phyloP scores from a whole-genome alignment of 2,888 invertebrate species.

The Cotesia congregata region DNA sequence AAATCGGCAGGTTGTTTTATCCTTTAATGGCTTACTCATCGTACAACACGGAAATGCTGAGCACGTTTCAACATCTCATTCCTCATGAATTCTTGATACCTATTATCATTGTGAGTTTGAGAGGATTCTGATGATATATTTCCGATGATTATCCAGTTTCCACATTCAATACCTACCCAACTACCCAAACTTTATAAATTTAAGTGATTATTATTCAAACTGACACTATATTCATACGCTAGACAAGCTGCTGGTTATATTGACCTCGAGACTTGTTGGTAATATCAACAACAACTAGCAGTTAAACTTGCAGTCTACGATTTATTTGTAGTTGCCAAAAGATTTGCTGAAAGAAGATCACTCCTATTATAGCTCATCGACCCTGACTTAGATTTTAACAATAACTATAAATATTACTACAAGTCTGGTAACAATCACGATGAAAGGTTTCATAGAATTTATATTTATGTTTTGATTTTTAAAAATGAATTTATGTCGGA shows the following conservation, averaged over 20 bases:
- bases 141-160: conserved; percentile 23
- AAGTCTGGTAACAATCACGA: no score
- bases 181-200: conserved; percentile 12
- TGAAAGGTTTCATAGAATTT: no score
- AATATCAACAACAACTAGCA: background rate
- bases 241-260: background rate
- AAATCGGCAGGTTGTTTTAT: conserved; percentile 24
- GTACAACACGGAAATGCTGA: conserved; percentile 38
- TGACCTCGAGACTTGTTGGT: conserved; percentile 12
- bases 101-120: conserved; percentile 33
- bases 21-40: conserved; percentile 29
- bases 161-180: background rate
- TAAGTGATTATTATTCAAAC: conserved; percentile 6
- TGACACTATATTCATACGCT: background rate
- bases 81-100: conserved; percentile 31
- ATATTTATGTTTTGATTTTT: no score
- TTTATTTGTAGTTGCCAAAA: conserved; percentile 36
- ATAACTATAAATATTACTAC: conserved; percentile 49
- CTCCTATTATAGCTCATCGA: conserved; percentile 50
- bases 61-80: conserved; percentile 40
- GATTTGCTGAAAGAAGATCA: conserved; percentile 34
- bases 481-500: no score
- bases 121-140: conserved; percentile 11
- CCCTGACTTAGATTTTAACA: conserved; percentile 61
- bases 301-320: conserved; percentile 10